These are phyloP conservation scores for Drosophila carrolli DNA, from an alignment of 1,140 invertebrate genomes.

Conservation along the genomic window DNA sequence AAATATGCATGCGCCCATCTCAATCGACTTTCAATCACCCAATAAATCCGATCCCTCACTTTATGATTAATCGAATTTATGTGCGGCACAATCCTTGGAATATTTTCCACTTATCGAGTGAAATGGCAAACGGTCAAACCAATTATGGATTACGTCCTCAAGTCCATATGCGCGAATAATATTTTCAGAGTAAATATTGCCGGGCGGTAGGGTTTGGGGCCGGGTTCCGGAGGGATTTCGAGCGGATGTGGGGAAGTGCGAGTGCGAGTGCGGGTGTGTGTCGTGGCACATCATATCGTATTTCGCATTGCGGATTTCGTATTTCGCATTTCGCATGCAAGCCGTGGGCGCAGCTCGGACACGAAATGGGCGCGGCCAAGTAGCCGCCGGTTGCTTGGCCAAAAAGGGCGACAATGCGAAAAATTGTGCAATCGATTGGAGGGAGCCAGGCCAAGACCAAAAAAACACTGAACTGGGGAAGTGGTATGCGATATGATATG, in stretches of 20 bases:
- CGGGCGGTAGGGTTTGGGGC: constrained; percentile 4
- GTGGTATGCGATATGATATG: not conserved
- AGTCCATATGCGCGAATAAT: constrained; percentile 79
- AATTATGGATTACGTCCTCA: constrained; percentile 80
- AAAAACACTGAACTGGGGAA: no score
- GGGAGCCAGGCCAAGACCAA: constrained; percentile 7
- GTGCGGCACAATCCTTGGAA: constrained; percentile 24
- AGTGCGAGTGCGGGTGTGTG: constrained; percentile 6
- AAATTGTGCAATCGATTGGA: constrained; percentile 81
- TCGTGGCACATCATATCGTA: constrained; percentile 34
- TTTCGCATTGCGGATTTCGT: no score
- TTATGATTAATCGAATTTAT: constrained; percentile 29
- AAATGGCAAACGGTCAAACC: constrained; percentile 59
- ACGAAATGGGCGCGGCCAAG: constrained; percentile 69
- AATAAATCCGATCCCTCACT: constrained; percentile 11
- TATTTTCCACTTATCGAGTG: constrained; percentile 34
- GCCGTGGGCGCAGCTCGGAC: constrained; percentile 68
- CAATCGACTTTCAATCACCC: constrained; percentile 11
- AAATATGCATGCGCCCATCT: constrained; percentile 5
- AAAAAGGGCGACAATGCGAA: constrained; percentile 77
- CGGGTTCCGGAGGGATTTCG: constrained; percentile 25
- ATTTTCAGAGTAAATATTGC: constrained; percentile 74
- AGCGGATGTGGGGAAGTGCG: not conserved
- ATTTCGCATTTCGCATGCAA: constrained; percentile 64
- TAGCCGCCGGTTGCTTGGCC: constrained; percentile 74